Evolutionary conservation across 2,888 invertebrate species (phyloP), one percentile per base, ranked within the genome.

Genomic region (Xestia rhomboidea): DNA sequence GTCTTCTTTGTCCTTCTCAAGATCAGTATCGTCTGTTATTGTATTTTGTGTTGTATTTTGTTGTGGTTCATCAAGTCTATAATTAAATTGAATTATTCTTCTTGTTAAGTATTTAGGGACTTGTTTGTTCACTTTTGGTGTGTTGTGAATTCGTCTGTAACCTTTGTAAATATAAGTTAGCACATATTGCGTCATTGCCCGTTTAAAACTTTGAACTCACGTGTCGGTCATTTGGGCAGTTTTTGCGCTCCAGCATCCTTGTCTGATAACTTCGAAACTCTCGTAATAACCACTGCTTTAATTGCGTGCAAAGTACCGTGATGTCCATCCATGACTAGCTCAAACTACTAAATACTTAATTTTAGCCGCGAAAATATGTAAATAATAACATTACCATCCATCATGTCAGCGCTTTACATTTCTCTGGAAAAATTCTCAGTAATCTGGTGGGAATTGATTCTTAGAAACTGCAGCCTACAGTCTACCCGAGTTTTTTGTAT

Each of bases 401-500:
- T 82, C 84, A 82, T 83, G 84, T 85, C 87, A 84, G 80, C 83
- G 64, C 67, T 82, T 84, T 82, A 84, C 79, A 72, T 86, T 87
- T 80, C 49, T 82, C 78, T 79, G 66, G 71, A 81, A 82, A 71
- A 75, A 62, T 85, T 87, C 83, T 86, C 69, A 67, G 84, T 87
- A 77, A 87, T 89, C 85, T 87, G 77, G 78, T 86, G 84, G 87
- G 77, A 87, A 82, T 83, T 54, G 81, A 70, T 93, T 93, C 92
- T 91, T 62, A 85, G 92, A 92, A 91, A 83, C 84, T 93, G 91
- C 92, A 93, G 88, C 89, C 86, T 86, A 78, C 87, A 88, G 85
- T 82, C 78, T 89, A 84, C 78, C 78, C 67, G 70, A 81, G 84
- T 88, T 86, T 90, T 91, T 92, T 90, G 86, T 90, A 77, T 82